Evolutionary conservation across 1,140 invertebrate genomes (phyloP).

Genomic region (Brachionus rotundiformis): DNA sequence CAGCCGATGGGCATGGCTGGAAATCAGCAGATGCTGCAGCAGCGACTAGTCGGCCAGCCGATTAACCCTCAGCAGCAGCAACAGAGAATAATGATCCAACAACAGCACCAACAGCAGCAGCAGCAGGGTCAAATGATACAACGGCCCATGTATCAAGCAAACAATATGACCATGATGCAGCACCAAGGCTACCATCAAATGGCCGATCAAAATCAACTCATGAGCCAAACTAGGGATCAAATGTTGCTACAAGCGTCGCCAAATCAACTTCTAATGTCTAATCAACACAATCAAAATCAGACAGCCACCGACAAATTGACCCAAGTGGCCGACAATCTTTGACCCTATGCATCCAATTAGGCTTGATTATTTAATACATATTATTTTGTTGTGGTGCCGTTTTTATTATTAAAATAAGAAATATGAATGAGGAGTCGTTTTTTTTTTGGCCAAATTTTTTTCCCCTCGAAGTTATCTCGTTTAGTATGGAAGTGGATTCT

Average conservation of each 20-base stretch:
- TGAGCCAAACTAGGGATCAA: conserved; percentile 49
- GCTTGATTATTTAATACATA: neutral
- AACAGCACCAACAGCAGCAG: neutral
- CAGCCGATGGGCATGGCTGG: neutral
- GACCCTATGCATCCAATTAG: neutral
- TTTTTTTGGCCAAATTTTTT: conserved; percentile 2
- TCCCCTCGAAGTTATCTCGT: neutral
- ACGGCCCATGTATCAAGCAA: neutral
- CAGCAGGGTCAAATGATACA: conserved; percentile 15
- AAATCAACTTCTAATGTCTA: conserved; percentile 12
- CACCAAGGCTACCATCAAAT: conserved; percentile 40
- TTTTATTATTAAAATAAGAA: no score
- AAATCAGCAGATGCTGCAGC: conserved; percentile 19
- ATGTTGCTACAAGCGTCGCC: conserved; percentile 41
- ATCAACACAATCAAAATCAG: conserved; percentile 47
- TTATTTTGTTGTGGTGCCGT: neutral
- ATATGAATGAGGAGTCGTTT: neutral
- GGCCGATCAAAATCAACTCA: neutral
- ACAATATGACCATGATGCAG: conserved; percentile 17
- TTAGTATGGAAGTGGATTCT: conserved; percentile 4
- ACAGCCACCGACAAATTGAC: conserved; percentile 36
- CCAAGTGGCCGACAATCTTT: conserved; percentile 47
- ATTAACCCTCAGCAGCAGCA: conserved; percentile 15
- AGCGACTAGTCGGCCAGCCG: neutral
- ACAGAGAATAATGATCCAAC: neutral